These are phyloP conservation scores for Oreortyx pictus DNA, from an alignment of 2,797 vertebrate species.

Conservation along the genomic window DNA sequence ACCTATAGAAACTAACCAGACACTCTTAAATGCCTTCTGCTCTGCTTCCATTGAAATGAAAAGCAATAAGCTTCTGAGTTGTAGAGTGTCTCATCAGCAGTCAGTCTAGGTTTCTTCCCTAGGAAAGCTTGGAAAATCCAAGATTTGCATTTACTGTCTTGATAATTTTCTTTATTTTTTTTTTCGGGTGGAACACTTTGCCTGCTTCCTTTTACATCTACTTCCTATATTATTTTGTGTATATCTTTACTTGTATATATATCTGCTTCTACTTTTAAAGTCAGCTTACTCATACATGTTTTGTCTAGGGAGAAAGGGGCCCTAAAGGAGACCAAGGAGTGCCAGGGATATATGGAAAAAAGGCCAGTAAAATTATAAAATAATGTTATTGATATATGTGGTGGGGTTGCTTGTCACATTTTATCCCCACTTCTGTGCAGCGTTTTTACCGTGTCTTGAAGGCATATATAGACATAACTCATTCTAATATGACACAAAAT, in stretches of 20 bases:
- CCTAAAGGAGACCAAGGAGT: constrained; percentile 85
- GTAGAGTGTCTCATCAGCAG: background rate
- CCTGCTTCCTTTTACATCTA: background rate
- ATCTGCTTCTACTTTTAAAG: background rate
- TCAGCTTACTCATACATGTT: background rate
- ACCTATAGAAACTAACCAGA: background rate
- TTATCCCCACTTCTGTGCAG: background rate
- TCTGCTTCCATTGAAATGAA: background rate
- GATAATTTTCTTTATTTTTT: background rate
- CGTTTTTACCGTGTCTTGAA: background rate
- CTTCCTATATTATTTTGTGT: background rate
- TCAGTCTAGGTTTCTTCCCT: background rate
- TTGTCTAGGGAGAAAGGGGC: constrained; percentile 87
- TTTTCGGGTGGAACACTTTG: background rate
- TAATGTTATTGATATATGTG: background rate
- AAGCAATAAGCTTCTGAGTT: background rate
- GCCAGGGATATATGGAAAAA: constrained; percentile 87
- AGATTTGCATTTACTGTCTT: background rate
- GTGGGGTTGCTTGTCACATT: background rate
- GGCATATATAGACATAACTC: fast-evolving
- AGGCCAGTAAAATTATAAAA: constrained; percentile 78
- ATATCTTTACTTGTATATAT: background rate
- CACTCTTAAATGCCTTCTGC: background rate
- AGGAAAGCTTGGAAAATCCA: background rate
- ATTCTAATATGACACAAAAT: background rate